These are phyloP conservation scores for Lomographa bimaculata DNA, from an alignment of 2,888 invertebrate species.

Conservation along the genomic window DNA sequence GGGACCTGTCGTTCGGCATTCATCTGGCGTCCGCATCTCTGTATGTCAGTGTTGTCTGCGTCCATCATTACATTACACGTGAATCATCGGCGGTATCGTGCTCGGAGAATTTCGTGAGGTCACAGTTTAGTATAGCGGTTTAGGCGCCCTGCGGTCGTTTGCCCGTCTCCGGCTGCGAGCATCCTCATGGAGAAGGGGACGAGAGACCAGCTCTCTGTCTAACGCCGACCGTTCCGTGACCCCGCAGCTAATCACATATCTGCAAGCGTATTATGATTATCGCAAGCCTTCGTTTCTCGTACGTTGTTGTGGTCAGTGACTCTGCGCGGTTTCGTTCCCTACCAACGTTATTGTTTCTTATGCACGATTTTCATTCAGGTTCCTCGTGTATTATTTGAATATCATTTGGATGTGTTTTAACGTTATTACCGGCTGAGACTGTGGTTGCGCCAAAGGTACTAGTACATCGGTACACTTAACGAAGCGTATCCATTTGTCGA, in stretches of 20 bases:
- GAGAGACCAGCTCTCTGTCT: slow-evolving; percentile 63
- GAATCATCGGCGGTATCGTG: slow-evolving; percentile 77
- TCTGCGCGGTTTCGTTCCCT: slow-evolving; percentile 54
- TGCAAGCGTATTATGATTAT: slow-evolving; percentile 82
- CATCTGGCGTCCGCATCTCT: slow-evolving; percentile 70
- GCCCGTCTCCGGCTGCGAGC: slow-evolving; percentile 45
- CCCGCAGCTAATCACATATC: slow-evolving; percentile 81
- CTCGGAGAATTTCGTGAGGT: slow-evolving; percentile 80
- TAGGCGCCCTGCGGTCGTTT: slow-evolving; percentile 78
- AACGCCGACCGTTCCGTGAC: slow-evolving; percentile 80
- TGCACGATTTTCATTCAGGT: slow-evolving; percentile 47
- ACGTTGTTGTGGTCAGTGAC: slow-evolving; percentile 77
- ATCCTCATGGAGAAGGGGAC: slow-evolving; percentile 48
- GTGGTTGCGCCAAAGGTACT: slow-evolving; percentile 20
- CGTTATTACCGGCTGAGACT: slow-evolving; percentile 24
- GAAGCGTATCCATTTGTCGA: slow-evolving; percentile 14
- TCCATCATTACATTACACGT: slow-evolving; percentile 78
- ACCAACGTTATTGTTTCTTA: slow-evolving; percentile 49
- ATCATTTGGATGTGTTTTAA: slow-evolving; percentile 27
- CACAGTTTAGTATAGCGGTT: slow-evolving; percentile 83
- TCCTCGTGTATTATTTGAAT: slow-evolving; percentile 35
- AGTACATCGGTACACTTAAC: slow-evolving; percentile 5
- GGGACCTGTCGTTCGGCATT: slow-evolving; percentile 59
- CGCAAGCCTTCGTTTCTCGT: slow-evolving; percentile 74
- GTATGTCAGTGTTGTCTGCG: slow-evolving; percentile 65